Percentiles rank a stretch among this genome's conserved stretches.
Evolutionary conservation across 1,140 invertebrate species (phyloP).

Genomic region (Drosophila carrolli): DNA sequence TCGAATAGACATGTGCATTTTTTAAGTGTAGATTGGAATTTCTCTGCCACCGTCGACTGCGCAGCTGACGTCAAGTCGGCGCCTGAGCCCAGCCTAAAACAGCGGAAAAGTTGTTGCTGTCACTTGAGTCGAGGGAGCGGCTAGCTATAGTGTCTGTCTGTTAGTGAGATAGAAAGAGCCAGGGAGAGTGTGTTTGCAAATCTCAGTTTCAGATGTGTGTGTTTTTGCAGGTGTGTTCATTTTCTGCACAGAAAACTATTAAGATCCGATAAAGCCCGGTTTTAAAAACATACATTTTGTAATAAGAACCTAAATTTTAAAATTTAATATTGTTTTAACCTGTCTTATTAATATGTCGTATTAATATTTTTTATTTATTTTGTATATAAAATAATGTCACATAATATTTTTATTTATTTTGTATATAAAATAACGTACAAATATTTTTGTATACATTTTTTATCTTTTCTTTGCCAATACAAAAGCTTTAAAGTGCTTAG

Average conservation of each 20-base stretch:
- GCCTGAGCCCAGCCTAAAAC: conserved; percentile 66
- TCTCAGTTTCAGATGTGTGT: conserved; percentile 17
- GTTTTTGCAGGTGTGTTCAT: conserved; percentile 52
- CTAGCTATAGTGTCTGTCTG: conserved; percentile 42
- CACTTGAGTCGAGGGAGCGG: conserved; percentile 76
- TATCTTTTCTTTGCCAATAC: too few relatives aligned
- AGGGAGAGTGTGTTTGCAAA: conserved; percentile 38
- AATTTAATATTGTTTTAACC: too few relatives aligned
- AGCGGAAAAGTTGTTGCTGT: conserved; percentile 68
- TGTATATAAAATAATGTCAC: too few relatives aligned
- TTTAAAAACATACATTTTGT: too few relatives aligned
- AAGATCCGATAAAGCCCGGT: conserved; percentile 9
- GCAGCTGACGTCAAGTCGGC: neutral
- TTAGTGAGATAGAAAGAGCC: conserved; percentile 11
- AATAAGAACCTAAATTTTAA: too few relatives aligned
- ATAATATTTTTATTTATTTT: neutral
- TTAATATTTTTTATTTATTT: neutral
- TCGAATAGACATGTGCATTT: neutral
- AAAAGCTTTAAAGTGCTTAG: too few relatives aligned
- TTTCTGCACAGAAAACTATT: conserved; percentile 20
- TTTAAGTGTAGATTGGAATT: conserved; percentile 34
- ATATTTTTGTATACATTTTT: too few relatives aligned
- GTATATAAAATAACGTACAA: too few relatives aligned
- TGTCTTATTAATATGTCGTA: too few relatives aligned
- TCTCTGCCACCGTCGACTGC: conserved; percentile 5